Evolutionary conservation across 2,113 vertebrate genomes (phyloP).

Genomic region (Menidia beryllina): DNA sequence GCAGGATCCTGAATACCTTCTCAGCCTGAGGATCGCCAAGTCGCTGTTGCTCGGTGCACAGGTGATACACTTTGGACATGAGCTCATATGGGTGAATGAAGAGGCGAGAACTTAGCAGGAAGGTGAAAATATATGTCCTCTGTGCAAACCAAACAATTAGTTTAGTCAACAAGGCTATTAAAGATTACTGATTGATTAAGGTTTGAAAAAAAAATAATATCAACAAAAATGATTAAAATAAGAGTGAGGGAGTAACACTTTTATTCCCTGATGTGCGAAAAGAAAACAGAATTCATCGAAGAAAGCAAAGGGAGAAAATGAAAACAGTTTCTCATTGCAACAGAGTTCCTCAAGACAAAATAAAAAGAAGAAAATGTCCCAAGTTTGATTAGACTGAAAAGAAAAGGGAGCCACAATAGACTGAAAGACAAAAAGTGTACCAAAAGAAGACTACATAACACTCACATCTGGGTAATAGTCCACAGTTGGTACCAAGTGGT

Average conservation of each 20-base stretch:
- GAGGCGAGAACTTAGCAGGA: constrained; percentile 93
- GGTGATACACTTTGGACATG: constrained; percentile 91
- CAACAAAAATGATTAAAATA: not conserved
- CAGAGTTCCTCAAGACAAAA: not conserved
- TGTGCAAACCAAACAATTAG: constrained; percentile 61
- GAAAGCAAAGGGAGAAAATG: constrained; percentile 4
- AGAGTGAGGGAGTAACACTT: not conserved
- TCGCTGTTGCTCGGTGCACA: constrained; percentile 89
- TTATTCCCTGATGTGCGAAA: not conserved
- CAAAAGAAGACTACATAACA: constrained; percentile 25
- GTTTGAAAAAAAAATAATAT: not conserved
- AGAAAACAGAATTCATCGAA: not conserved
- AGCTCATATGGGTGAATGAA: constrained; percentile 92
- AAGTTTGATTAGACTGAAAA: not conserved
- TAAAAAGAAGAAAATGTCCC: not conserved
- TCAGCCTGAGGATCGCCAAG: constrained; percentile 84
- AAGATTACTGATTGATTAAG: not conserved
- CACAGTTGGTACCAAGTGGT: constrained; percentile 90
- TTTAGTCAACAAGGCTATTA: not conserved
- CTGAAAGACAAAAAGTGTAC: not conserved
- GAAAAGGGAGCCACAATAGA: not conserved
- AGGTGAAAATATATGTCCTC: constrained; percentile 96
- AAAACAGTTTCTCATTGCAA: not conserved
- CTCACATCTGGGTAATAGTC: constrained; percentile 96
- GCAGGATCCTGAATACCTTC: constrained; percentile 82